phyloP scores from a whole-genome alignment of 1,140 invertebrate species.

The Hermatobates lingyangjiaoensis region DNA sequence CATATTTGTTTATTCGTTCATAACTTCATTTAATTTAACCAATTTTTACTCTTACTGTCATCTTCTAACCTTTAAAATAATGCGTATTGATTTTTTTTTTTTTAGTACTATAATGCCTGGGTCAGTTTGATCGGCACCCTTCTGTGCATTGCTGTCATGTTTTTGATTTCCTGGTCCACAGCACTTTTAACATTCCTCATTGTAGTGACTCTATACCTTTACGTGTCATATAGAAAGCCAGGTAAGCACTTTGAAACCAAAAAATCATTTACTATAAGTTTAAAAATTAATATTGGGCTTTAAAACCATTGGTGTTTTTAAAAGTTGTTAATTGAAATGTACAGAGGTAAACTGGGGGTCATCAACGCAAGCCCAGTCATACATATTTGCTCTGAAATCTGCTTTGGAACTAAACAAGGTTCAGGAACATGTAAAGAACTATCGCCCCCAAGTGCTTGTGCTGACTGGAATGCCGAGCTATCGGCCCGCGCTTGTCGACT shows the following conservation, averaged over 20 bases:
- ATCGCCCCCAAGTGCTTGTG: constrained; percentile 40
- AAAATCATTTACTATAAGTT: not conserved
- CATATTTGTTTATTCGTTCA: too few relatives aligned
- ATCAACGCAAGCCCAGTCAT: constrained; percentile 42
- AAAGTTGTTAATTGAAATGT: constrained; percentile 14
- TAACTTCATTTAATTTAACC: too few relatives aligned
- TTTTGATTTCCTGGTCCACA: constrained; percentile 36
- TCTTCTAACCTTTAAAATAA: too few relatives aligned
- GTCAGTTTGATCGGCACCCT: constrained; percentile 68
- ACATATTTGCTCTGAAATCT: constrained; percentile 35
- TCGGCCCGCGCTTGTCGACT: constrained; percentile 40
- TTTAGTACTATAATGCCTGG: constrained; percentile 91
- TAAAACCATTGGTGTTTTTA: constrained; percentile 12
- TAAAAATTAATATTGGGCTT: too few relatives aligned
- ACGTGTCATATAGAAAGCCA: constrained; percentile 23
- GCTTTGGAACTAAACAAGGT: constrained; percentile 35
- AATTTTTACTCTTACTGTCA: too few relatives aligned
- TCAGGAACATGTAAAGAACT: constrained; percentile 47
- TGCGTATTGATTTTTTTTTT: constrained; percentile 21
- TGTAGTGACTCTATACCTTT: constrained; percentile 34
- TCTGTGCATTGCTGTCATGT: constrained; percentile 66
- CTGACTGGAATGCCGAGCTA: constrained; percentile 36
- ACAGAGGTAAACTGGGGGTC: constrained; percentile 48
- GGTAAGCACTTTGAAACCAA: constrained; percentile 15
- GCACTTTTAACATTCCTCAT: constrained; percentile 38